Percentiles rank a stretch among this genome's conserved stretches.
These are phyloP conservation scores for Rhinopomastus cyanomelas DNA, from an alignment of 2,113 vertebrate species.

Conservation along the genomic window DNA sequence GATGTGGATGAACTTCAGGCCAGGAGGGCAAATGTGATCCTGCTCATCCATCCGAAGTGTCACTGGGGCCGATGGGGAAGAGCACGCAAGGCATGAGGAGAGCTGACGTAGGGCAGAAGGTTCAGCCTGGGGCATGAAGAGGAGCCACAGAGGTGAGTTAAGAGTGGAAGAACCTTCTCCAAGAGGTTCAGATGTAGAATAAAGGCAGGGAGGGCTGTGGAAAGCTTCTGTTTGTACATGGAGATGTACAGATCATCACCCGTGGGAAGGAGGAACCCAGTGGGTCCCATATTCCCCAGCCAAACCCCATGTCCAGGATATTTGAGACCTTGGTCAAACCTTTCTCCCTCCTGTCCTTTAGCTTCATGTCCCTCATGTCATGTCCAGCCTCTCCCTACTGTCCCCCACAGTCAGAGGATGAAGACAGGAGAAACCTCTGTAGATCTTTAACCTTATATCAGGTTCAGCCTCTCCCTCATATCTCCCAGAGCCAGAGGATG, in stretches of 20 bases:
- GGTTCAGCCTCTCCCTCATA: no score
- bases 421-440: neutral
- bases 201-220: neutral
- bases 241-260: neutral
- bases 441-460: no score
- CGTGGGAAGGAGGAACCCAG: neutral
- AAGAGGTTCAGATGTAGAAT: accelerated
- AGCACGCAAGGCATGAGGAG: accelerated
- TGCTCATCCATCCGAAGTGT: neutral
- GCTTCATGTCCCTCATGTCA: neutral
- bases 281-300: accelerated
- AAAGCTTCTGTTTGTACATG: accelerated
- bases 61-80: neutral
- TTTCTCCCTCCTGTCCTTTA: neutral
- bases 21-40: neutral
- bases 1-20: neutral
- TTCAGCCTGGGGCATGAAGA: neutral
- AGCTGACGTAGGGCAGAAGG: accelerated
- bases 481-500: no score
- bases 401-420: no score
- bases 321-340: neutral
- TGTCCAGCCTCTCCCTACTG: no score
- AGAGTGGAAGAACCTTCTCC: neutral
- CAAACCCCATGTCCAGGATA: accelerated
- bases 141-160: accelerated